Percentiles rank a stretch among this genome's conserved stretches.
These are phyloP conservation scores for Myiozetetes cayanensis DNA, from an alignment of 2,113 vertebrate genomes.

Conservation along the genomic window DNA sequence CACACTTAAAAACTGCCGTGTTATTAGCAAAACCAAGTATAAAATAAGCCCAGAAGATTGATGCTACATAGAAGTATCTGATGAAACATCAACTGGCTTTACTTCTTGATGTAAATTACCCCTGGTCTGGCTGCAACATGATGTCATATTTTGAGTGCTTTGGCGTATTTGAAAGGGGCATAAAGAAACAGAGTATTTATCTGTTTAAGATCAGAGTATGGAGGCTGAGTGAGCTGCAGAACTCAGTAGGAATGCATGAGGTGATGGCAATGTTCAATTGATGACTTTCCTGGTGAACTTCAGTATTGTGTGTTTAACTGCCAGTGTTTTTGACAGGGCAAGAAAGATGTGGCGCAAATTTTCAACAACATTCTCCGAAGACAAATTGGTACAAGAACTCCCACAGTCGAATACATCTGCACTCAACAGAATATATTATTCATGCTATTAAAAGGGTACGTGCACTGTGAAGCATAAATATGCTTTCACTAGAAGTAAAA, in stretches of 20 bases:
- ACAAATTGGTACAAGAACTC: constrained; percentile 94
- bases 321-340: constrained; percentile 82
- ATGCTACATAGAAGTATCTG: not conserved
- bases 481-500: not conserved
- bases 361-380: constrained; percentile 98
- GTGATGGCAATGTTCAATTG: not conserved
- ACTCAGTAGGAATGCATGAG: not conserved
- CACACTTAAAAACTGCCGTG: not conserved
- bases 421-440: constrained; percentile 98
- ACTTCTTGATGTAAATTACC: not conserved
- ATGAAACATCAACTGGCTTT: not conserved
- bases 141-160: not conserved
- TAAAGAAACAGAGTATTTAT: not conserved
- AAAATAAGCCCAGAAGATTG: not conserved
- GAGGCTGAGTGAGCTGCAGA: not conserved
- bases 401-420: constrained; percentile 96
- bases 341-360: constrained; percentile 97
- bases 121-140: not conserved
- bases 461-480: not conserved
- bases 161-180: not conserved
- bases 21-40: not conserved
- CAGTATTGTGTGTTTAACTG: constrained; percentile 27
- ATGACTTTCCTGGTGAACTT: not conserved
- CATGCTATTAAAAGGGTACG: constrained; percentile 96
- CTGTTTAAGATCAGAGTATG: not conserved